These are phyloP conservation scores for Coregonus sp. DNA, from an alignment of 2,797 vertebrate species.

Conservation along the genomic window DNA sequence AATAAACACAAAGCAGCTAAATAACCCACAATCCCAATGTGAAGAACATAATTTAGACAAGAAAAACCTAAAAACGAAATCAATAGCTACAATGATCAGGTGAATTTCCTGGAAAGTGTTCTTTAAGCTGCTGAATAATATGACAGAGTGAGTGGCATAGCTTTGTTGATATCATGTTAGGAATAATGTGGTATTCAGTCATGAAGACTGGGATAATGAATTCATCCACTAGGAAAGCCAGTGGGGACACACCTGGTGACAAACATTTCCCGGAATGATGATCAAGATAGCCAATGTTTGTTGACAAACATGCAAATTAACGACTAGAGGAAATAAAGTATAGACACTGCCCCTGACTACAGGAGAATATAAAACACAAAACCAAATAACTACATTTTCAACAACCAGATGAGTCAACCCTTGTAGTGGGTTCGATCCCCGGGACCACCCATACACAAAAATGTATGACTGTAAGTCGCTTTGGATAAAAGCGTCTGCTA, in stretches of 20 bases:
- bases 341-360: neutral
- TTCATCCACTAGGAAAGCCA: neutral
- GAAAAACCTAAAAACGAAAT: neutral
- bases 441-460: too few relatives aligned
- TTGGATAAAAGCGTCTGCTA: too few relatives aligned
- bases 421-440: too few relatives aligned
- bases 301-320: neutral
- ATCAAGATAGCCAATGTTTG: too few relatives aligned
- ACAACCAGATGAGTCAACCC: neutral
- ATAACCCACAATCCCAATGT: neutral
- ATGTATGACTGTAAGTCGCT: too few relatives aligned
- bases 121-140: neutral
- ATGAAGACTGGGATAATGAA: neutral
- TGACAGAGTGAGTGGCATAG: neutral
- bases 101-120: neutral
- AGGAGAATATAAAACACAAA: constrained; percentile 2
- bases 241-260: constrained; percentile 23
- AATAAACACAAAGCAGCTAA: constrained; percentile 1
- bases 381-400: neutral
- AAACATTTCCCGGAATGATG: too few relatives aligned
- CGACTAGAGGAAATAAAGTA: neutral
- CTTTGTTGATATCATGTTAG: neutral
- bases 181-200: neutral
- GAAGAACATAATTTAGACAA: neutral
- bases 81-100: neutral